Percentiles rank a stretch among this genome's conserved stretches.
These are phyloP conservation scores for Takifugu ocellatus DNA, from an alignment of 2,797 vertebrate genomes.

Conservation along the genomic window DNA sequence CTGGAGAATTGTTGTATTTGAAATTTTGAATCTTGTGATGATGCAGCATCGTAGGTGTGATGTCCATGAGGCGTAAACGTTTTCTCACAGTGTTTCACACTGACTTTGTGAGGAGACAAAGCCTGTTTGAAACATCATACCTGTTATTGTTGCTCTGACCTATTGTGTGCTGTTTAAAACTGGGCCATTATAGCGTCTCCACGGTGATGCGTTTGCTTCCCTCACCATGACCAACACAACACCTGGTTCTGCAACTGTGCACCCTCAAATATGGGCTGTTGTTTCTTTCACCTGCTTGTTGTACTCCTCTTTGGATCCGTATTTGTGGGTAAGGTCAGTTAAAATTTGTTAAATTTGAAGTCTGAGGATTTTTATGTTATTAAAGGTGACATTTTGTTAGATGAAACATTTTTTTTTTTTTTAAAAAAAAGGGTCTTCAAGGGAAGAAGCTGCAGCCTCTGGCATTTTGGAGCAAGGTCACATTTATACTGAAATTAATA, in stretches of 20 bases:
- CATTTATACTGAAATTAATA: too few species aligned
- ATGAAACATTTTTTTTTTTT: too few species aligned
- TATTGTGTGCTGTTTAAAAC: conserved; percentile 24
- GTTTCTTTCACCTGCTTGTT: conserved; percentile 10
- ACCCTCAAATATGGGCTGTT: not conserved
- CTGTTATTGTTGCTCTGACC: conserved; percentile 8
- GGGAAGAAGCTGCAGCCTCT: too few species aligned
- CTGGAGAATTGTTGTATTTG: too few species aligned
- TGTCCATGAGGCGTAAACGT: not conserved
- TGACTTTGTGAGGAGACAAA: conserved; percentile 28
- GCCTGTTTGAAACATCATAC: conserved; percentile 39
- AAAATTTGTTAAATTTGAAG: too few species aligned
- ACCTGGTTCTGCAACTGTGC: not conserved
- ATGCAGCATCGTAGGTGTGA: too few species aligned
- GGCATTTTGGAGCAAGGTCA: too few species aligned
- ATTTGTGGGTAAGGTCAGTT: not conserved
- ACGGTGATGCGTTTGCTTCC: conserved; percentile 2
- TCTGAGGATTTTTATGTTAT: too few species aligned
- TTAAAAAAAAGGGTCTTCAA: too few species aligned
- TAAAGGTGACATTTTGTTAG: too few species aligned
- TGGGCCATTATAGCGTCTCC: conserved; percentile 10
- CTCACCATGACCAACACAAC: conserved; percentile 16
- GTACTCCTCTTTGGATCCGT: conserved; percentile 22
- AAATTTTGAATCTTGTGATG: too few species aligned
- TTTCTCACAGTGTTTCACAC: not conserved